These are phyloP conservation scores for Emmelina monodactyla DNA, from an alignment of 2,888 invertebrate genomes.

Conservation along the genomic window DNA sequence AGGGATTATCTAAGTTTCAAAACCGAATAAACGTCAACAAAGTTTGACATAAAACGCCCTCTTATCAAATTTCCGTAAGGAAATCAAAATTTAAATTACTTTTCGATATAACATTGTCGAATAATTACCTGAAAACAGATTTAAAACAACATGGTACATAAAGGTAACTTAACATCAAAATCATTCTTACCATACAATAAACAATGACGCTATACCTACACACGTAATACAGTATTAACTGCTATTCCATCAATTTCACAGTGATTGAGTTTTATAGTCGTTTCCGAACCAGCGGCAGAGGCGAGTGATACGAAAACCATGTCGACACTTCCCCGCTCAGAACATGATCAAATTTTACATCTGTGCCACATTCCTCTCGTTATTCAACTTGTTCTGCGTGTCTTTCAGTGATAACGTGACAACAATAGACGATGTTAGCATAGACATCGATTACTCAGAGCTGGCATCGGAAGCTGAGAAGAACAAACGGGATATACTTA, in stretches of 20 bases:
- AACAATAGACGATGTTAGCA: slow-evolving; percentile 9
- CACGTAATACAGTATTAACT: not conserved
- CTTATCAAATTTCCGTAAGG: too few species aligned
- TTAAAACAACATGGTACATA: too few species aligned
- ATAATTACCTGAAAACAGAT: too few species aligned
- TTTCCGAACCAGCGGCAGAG: too few species aligned
- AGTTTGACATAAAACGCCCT: too few species aligned
- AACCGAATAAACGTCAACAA: slow-evolving; percentile 2
- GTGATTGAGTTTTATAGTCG: slow-evolving; percentile 24
- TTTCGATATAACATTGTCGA: too few species aligned
- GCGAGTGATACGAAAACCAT: too few species aligned
- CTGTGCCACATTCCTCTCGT: not conserved
- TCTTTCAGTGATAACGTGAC: slow-evolving; percentile 2
- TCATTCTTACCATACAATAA: not conserved
- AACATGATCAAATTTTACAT: not conserved
- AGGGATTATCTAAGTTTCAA: slow-evolving; percentile 17
- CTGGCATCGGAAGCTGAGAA: slow-evolving; percentile 40
- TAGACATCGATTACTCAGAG: slow-evolving; percentile 36
- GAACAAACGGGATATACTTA: slow-evolving; percentile 36
- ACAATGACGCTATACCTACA: not conserved
- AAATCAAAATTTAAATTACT: too few species aligned
- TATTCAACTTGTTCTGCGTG: slow-evolving; percentile 1
- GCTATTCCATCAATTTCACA: slow-evolving; percentile 27
- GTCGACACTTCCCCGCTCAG: not conserved
- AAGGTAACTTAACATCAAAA: too few species aligned